Percentiles rank a stretch among this genome's conserved stretches.
These are phyloP conservation scores for Oryzias woworae DNA, from an alignment of 2,113 vertebrate species.

Conservation along the genomic window DNA sequence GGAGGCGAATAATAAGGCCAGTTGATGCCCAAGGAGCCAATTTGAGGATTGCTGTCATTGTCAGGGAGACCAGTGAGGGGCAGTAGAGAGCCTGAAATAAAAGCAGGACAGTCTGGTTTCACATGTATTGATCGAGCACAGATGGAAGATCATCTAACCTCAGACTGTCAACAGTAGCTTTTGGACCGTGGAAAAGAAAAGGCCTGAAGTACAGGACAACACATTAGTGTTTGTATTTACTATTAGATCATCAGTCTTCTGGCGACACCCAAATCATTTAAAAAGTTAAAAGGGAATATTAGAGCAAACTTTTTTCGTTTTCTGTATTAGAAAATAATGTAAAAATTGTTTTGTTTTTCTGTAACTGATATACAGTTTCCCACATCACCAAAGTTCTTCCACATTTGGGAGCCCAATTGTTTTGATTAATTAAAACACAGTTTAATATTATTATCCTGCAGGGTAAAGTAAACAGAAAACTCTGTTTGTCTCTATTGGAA, in stretches of 20 bases:
- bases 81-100: slow-evolving; percentile 63
- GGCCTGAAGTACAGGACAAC: background rate
- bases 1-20: slow-evolving; percentile 22
- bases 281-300: background rate
- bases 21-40: slow-evolving; percentile 11
- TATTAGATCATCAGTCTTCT: background rate
- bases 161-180: slow-evolving; percentile 13
- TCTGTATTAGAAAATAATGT: background rate
- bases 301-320: background rate
- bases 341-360: too few relatives aligned
- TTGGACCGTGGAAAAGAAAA: slow-evolving; percentile 4
- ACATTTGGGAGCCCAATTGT: too few relatives aligned
- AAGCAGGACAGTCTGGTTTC: slow-evolving; percentile 9
- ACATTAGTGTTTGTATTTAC: background rate
- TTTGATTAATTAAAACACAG: too few relatives aligned
- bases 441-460: too few relatives aligned
- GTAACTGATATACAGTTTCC: too few relatives aligned
- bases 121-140: slow-evolving; percentile 34
- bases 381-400: too few relatives aligned
- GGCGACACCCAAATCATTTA: background rate
- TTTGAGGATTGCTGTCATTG: slow-evolving; percentile 20
- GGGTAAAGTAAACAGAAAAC: too few relatives aligned
- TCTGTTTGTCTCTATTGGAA: too few relatives aligned
- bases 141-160: slow-evolving; percentile 18
- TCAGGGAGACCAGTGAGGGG: slow-evolving; percentile 43